A percentile compares a stretch with the other conserved stretches of the same genome.
Conservation (phyloP, 2,797 vertebrate genomes). For the Alectoris magna region DNA sequence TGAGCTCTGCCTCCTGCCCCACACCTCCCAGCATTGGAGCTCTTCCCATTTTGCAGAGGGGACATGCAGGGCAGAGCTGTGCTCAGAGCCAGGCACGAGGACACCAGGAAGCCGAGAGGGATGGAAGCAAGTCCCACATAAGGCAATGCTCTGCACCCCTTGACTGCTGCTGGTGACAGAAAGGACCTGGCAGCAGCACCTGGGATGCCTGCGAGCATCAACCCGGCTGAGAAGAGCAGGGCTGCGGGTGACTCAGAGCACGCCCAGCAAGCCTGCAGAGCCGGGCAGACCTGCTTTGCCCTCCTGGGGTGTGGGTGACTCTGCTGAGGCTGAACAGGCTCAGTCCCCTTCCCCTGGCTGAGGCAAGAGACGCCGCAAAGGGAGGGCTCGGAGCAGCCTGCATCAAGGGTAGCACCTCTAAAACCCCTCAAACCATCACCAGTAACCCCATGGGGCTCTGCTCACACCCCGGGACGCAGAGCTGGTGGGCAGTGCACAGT, state of each 20-base stretch:
- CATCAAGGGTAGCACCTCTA: background rate
- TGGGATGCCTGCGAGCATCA: background rate
- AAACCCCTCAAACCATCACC: rapidly evolving
- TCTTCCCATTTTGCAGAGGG: background rate
- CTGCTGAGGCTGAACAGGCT: background rate
- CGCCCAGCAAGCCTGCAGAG: constrained; percentile 27
- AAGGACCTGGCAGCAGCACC: background rate
- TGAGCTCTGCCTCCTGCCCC: background rate
- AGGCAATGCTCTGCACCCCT: background rate
- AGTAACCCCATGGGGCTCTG: background rate
- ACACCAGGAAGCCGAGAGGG: rapidly evolving
- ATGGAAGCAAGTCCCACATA: background rate
- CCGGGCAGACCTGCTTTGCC: constrained; percentile 59
- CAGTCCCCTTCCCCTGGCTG: background rate
- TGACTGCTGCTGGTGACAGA: background rate
- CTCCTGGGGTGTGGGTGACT: background rate
- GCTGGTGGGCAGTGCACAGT: background rate
- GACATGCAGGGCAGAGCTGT: background rate
- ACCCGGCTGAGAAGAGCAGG: background rate
- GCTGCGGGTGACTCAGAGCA: constrained; percentile 35
- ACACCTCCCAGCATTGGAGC: background rate
- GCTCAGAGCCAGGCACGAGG: background rate
- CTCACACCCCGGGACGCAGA: background rate
- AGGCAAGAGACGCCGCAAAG: background rate
- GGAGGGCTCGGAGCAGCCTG: background rate